Base-by-base conservation (phyloP, 2,113 vertebrate species). In the Aphelocoma coerulescens region DNA sequence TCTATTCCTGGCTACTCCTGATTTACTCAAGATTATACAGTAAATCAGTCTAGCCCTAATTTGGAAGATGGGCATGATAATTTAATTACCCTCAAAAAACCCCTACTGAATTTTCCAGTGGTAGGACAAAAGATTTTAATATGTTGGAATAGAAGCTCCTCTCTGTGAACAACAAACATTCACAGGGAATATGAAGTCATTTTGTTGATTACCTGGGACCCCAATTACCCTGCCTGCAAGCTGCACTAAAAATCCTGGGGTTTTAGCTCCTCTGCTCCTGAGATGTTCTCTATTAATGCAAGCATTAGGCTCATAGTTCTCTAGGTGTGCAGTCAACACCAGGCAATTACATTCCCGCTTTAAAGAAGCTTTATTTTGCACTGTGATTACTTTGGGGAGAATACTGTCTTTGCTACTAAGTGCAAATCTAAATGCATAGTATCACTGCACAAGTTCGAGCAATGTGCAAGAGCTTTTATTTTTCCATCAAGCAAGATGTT, bases 61-160 rank as follows among this genome's bases (percentile, higher is more conserved):
- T 73, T 84, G 26, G 73, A 89, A 95, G 84, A 95, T 93, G 69
- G 93, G 73, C 73, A 84, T 61, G 86, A 92, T 94, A 92, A 94
- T 85, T 89, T 87, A 75, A 72, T 95, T 96, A 95, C 39, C 62
- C 86, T 89, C 30, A 48, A 72, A 76, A 93, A 83, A 58, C 6
- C 39, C 57, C 72, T 67, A 19, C 65, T 81, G 89, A 78, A 84
- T 80, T 94, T 89, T 87, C 68, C 61, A 81, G 12, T 55, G 43
- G 32, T 59, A 92, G 32, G 65, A 83, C 44, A 78, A 75, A 81
- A 78, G 6, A 82, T 80, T 88, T 83, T 74, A 83, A 43, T 94
- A 71, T 27, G 19, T 54, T 58, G 8, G 55, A 77, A 65, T 44
- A 66, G 30, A 77, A 86, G 28, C 17, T 49, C 28, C 68, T 84